A percentile compares a stretch with the other conserved stretches of the same genome.
phyloP scores from a whole-genome alignment of 1,140 invertebrate genomes.

The Dryas iulia region DNA sequence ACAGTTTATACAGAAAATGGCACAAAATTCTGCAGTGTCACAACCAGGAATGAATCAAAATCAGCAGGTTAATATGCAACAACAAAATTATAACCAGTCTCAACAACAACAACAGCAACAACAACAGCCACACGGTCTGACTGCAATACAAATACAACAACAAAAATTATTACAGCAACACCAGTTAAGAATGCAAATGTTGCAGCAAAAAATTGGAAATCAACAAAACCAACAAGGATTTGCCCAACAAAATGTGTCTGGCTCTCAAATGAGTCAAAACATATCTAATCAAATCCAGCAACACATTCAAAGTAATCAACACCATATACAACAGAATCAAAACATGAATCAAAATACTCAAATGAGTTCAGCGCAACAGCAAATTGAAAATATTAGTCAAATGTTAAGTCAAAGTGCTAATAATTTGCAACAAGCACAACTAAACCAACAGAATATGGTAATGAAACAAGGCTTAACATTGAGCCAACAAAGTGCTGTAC shows the following conservation, averaged over 20 bases:
- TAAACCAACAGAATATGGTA: slow-evolving; percentile 65
- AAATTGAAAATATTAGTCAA: slow-evolving; percentile 75
- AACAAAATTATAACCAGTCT: slow-evolving; percentile 41
- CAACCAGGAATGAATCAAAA: slow-evolving; percentile 63
- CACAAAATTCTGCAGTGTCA: slow-evolving; percentile 61
- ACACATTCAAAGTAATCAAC: slow-evolving; percentile 64
- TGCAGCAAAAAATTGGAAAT: slow-evolving; percentile 68
- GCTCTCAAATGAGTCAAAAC: slow-evolving; percentile 69
- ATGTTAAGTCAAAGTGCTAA: slow-evolving; percentile 75
- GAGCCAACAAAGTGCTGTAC: slow-evolving; percentile 71
- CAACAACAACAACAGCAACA: slow-evolving; percentile 33
- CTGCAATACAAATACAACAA: slow-evolving; percentile 74
- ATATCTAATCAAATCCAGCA: slow-evolving; percentile 63
- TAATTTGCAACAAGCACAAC: slow-evolving; percentile 66
- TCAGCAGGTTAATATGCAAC: slow-evolving; percentile 62
- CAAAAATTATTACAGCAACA: slow-evolving; percentile 78
- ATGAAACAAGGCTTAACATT: slow-evolving; percentile 68
- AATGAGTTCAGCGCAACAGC: slow-evolving; percentile 71
- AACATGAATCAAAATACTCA: slow-evolving; percentile 60
- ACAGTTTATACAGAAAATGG: slow-evolving; percentile 70
- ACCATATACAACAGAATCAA: slow-evolving; percentile 68
- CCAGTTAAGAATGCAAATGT: slow-evolving; percentile 73
- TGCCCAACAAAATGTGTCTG: slow-evolving; percentile 63
- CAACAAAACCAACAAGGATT: slow-evolving; percentile 67
- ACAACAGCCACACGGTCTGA: slow-evolving; percentile 65